Base-by-base conservation (phyloP, 2,113 vertebrate species). In the Onychostoma macrolepis region DNA sequence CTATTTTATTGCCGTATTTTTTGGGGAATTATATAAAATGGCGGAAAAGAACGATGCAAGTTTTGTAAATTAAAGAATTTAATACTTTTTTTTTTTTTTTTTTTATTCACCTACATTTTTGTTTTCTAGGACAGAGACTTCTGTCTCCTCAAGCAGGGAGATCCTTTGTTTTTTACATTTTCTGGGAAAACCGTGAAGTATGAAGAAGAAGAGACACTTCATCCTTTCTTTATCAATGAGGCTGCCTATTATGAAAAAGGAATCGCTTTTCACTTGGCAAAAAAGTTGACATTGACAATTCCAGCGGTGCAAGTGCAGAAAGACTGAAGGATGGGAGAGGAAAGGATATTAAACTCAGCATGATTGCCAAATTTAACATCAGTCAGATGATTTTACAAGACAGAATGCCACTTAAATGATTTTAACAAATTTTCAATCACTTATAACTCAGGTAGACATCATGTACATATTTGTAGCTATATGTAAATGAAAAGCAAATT, bases 181-280 rank as follows among this genome's bases (percentile, higher is more conserved):
- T 89, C 89, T 12, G 94, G 94, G 7, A 91, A 96, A 80, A 93
- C 87, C 0, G 71, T 95, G 84, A 89, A n/a, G 48, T 90, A 95
- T 0, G 88, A 93, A 6, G 94, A 91, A 10, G 92, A 93, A 28
- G 92, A 90, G 45, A 28, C 78, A 4, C 91, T 94, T 81, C 92
- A 94, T 89, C 92, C 94, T 13, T 77, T 93, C 74, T 96, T 96
- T 84, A 83, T 96, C 24, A 96, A 96, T 6, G 95, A 96, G 75
- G 91, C 92, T 21, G 94, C 95, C 19, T 96, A 96, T 90, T 96
- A 96, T 2, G 95, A 96, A 89, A 95, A 95, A 86, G 93, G 90
- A 50, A 92, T 93, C 6, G 95, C 95, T n/a, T 94, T 95, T 85
- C 85, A 90, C 19, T 89, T 96, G 38, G 90, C 86, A 38, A 88